Conservation (phyloP, 2,113 vertebrate genomes). For the Thamnophis sirtalis region DNA sequence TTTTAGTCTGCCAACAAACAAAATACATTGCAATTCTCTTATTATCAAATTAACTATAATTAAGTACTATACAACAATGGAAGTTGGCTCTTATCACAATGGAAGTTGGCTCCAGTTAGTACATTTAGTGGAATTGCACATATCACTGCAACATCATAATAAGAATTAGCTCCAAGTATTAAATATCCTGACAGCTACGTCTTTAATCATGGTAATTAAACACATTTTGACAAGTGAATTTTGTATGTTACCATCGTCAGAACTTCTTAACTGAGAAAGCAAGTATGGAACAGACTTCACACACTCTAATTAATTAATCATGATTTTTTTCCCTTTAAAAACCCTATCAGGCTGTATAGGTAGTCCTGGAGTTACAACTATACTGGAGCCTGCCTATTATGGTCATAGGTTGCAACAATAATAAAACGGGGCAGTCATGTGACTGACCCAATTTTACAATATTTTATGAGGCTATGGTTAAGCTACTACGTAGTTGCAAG, state of each 20-base stretch:
- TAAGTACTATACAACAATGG: conserved; percentile 28
- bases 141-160: neutral
- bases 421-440: neutral
- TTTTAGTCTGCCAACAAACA: neutral
- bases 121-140: neutral
- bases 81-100: neutral
- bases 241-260: neutral
- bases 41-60: conserved; percentile 48
- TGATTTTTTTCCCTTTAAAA: neutral
- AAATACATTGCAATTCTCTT: conserved; percentile 29
- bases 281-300: neutral
- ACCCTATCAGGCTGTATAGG: neutral
- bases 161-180: neutral
- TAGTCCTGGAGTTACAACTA: neutral
- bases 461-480: neutral
- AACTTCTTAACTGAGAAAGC: neutral
- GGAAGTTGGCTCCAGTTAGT: neutral
- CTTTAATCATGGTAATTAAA: neutral
- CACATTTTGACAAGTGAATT: neutral
- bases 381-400: neutral
- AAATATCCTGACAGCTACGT: neutral
- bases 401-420: neutral
- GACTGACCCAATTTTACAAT: neutral
- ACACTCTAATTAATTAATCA: neutral
- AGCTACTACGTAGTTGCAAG: neutral